These are phyloP conservation scores for Hylaea fasciaria DNA, from an alignment of 2,888 invertebrate genomes.

Conservation along the genomic window DNA sequence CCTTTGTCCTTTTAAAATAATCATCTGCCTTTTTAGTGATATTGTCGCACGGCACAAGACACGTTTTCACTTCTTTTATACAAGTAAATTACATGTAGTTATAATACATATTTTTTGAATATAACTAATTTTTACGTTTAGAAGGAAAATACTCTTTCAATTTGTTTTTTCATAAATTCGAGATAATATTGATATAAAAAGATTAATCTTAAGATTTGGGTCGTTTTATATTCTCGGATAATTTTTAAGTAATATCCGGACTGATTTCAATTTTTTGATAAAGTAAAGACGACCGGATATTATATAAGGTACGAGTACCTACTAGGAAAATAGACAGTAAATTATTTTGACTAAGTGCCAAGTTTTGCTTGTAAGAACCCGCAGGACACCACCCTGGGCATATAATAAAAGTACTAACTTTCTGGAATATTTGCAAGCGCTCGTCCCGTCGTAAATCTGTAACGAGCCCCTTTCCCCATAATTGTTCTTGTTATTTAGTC, in stretches of 20 bases:
- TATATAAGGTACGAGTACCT: not conserved
- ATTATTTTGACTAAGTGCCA: conserved; percentile 9
- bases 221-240: conserved; percentile 5
- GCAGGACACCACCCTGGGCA: conserved; percentile 17
- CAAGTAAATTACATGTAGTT: too few relatives aligned
- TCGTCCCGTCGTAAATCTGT: conserved; percentile 50
- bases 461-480: conserved; percentile 50
- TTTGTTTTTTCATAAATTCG: not conserved
- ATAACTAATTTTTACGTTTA: too few relatives aligned
- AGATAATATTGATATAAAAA: conserved; percentile 1
- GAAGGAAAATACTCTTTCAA: not conserved
- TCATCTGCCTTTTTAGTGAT: too few relatives aligned
- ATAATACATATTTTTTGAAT: too few relatives aligned
- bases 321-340: conserved; percentile 5
- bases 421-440: conserved; percentile 37
- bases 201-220: conserved; percentile 15
- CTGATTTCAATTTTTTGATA: conserved; percentile 10
- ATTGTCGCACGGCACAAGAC: too few relatives aligned
- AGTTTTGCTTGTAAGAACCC: conserved; percentile 20
- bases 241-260: conserved; percentile 15
- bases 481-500: conserved; percentile 54
- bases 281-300: conserved; percentile 11
- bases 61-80: too few relatives aligned
- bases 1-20: too few relatives aligned
- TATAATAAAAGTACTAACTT: conserved; percentile 40